A percentile compares a stretch with the other conserved stretches of the same genome.
Evolutionary conservation across 2,113 vertebrate genomes (phyloP).

Genomic region (Panthera tigris): DNA sequence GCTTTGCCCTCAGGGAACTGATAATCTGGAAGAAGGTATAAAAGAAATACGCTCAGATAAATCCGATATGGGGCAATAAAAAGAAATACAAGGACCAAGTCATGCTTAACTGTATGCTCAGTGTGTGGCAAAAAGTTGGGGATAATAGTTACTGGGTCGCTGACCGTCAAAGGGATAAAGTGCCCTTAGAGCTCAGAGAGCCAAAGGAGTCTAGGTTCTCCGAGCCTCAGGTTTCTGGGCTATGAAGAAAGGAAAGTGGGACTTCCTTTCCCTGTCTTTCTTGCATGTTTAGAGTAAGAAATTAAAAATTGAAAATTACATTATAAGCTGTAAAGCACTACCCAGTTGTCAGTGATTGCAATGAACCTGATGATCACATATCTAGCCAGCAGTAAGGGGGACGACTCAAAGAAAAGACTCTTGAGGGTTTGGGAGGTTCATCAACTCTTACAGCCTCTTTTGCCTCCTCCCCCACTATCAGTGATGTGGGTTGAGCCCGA

Average conservation of each 20-base stretch:
- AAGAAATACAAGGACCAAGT: slow-evolving; percentile 8
- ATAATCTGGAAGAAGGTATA: slow-evolving; percentile 64
- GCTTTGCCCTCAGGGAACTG: slow-evolving; percentile 57
- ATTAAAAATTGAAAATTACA: neutral
- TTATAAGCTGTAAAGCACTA: neutral
- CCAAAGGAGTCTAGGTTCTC: neutral
- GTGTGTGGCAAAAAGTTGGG: neutral
- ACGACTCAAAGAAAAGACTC: neutral
- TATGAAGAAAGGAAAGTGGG: neutral
- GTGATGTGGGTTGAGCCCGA: neutral
- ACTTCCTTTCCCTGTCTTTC: neutral
- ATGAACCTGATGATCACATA: neutral
- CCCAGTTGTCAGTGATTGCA: neutral
- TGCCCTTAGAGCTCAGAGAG: neutral
- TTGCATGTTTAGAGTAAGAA: neutral
- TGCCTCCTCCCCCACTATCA: neutral
- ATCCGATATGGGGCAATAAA: slow-evolving; percentile 49
- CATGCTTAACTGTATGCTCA: neutral
- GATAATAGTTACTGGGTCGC: neutral
- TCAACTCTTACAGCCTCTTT: neutral
- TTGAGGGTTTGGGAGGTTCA: neutral
- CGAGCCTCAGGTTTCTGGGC: neutral
- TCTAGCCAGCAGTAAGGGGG: neutral
- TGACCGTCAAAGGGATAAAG: neutral
- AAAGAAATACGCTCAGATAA: slow-evolving; percentile 60